These are phyloP conservation scores for Leptoteleia sp. DNA, from an alignment of 1,140 invertebrate species.

Conservation along the genomic window DNA sequence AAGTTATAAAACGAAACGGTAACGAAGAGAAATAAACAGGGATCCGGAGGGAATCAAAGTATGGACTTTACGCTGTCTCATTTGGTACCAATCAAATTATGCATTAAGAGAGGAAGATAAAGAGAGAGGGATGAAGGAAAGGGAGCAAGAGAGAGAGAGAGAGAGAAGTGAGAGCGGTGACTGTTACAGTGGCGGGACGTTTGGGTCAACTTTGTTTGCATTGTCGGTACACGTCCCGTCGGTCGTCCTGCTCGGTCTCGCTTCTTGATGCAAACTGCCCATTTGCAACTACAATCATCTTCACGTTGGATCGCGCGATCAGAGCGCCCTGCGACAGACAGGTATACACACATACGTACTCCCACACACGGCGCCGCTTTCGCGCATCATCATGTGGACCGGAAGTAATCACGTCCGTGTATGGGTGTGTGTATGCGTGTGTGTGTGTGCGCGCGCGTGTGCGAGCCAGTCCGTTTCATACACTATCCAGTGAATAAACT, in stretches of 20 bases:
- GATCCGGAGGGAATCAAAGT: too few species aligned
- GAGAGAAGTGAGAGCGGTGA: conserved; percentile 39
- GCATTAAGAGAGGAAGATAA: too few species aligned
- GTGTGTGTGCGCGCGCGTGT: conserved; percentile 32
- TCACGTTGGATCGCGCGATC: conserved; percentile 71
- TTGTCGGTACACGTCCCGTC: conserved; percentile 75
- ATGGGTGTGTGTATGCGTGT: conserved; percentile 37
- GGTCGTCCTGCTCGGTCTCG: conserved; percentile 57
- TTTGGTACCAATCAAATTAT: too few species aligned
- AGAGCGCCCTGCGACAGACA: conserved; percentile 59
- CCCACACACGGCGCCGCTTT: conserved; percentile 23
- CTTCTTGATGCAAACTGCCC: conserved; percentile 80
- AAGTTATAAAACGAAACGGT: too few species aligned
- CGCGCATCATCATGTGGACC: conserved; percentile 49
- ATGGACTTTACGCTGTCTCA: too few species aligned
- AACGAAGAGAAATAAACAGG: too few species aligned
- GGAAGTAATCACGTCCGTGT: conserved; percentile 54
- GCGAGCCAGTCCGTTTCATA: conserved; percentile 25
- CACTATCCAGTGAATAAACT: conserved; percentile 75
- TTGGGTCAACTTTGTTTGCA: conserved; percentile 79
- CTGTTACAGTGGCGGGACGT: conserved; percentile 67
- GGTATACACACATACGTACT: conserved; percentile 14
- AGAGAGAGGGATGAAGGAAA: too few species aligned
- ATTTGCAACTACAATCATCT: conserved; percentile 81
- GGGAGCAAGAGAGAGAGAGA: too few species aligned